Percentiles rank a stretch among this genome's conserved stretches.
phyloP scores from a whole-genome alignment of 2,113 vertebrate species.

The Cavia porcellus region DNA sequence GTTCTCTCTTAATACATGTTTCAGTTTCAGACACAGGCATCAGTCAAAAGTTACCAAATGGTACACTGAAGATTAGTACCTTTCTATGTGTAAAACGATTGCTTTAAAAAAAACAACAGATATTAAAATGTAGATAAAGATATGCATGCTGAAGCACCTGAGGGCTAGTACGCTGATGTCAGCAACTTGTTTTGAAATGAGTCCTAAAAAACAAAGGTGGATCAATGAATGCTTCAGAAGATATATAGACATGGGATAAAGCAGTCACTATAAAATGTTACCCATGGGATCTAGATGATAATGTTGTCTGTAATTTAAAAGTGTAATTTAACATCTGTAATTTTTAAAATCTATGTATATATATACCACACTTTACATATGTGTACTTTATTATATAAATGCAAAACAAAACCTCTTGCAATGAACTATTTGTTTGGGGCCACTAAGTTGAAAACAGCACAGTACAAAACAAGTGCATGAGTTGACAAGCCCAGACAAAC shows the following conservation, averaged over 20 bases:
- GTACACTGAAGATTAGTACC: background rate
- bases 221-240: background rate
- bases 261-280: background rate
- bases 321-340: background rate
- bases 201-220: background rate
- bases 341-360: background rate
- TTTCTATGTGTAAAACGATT: background rate
- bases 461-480: background rate
- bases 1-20: background rate
- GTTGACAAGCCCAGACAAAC: background rate
- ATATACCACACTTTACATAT: no score
- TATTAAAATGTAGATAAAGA: background rate
- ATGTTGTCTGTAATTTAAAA: background rate
- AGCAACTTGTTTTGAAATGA: slow-evolving; percentile 4
- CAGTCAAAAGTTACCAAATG: background rate
- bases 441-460: background rate
- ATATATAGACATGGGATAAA: background rate
- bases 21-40: background rate
- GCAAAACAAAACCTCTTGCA: background rate
- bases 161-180: background rate
- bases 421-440: background rate
- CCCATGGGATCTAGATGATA: background rate
- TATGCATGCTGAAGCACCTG: background rate
- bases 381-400: background rate
- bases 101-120: background rate